Base-by-base conservation (phyloP, 1,140 invertebrate species). In the Whitmania pigra region DNA sequence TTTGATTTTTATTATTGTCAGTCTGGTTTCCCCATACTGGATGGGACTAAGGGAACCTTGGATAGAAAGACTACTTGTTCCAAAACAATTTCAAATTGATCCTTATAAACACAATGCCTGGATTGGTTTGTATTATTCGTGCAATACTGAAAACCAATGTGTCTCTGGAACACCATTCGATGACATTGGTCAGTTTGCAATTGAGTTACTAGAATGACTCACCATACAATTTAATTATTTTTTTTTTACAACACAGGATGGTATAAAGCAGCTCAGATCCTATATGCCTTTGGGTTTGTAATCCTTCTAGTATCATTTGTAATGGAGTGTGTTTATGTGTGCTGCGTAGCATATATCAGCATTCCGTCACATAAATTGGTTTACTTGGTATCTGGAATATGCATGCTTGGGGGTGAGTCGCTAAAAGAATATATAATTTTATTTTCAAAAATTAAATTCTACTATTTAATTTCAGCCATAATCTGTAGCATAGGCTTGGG, bases 41-140 rank as follows among this genome's bases (percentile, higher is more conserved):
- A 63, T 63, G 57, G 57, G 22, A 7, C 6, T 63, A 31, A 13
- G 15, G 29, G 57, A 63, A 63, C 57, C 57, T 22, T 63, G 57
- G 57, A 63, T 63, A 22, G 57, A 63, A 63, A 63, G 57, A 20
- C 20, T 63, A 20, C 29, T 63, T 25, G 57, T 63, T 25, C 57
- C 57, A 5, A 63, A 63, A 63, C 57, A 63, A 63, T 63, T 63
- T 63, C 57, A 63, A n/a, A 63, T 63, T 31, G 57, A 63, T 63
- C 57, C 57, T 22, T 4, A 63, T 22, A 63, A 63, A 31, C 57
- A 63, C 57, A 63, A 31, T 63, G 57, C 57, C 57, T 63, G 57
- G 57, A 63, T 63, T 31, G 57, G 57, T 31, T 63, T 63, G 20
- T 63, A 63, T 20, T 63, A 22, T 22, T 22, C 57, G 1, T 63